Conservation (phyloP, 2,113 vertebrate genomes). For the Cyanoramphus novaezelandiae region DNA sequence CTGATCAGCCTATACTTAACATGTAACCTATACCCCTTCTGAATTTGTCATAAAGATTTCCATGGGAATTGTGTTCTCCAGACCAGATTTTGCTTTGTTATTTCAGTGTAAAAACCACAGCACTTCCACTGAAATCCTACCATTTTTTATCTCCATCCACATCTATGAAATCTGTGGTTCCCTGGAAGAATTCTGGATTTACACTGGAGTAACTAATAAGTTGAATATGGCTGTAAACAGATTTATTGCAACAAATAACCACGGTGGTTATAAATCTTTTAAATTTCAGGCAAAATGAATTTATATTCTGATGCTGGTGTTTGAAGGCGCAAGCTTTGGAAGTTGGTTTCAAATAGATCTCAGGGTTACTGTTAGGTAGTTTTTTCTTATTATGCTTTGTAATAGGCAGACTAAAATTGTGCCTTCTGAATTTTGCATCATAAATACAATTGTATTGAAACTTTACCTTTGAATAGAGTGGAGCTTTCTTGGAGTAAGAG, state of each 20-base stretch:
- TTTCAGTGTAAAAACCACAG: conserved; percentile 15
- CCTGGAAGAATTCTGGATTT: not conserved
- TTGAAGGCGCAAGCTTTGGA: not conserved
- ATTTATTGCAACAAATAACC: not conserved
- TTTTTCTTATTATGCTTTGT: not conserved
- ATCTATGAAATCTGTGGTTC: not conserved
- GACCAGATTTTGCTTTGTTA: not conserved
- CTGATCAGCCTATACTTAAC: not conserved
- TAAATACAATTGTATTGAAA: not conserved
- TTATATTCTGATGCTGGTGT: not conserved
- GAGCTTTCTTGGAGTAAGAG: not conserved
- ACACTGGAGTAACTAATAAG: not conserved
- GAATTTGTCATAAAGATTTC: conserved; percentile 28
- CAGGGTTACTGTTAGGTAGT: not conserved
- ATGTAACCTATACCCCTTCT: conserved; percentile 17
- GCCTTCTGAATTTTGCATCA: not conserved
- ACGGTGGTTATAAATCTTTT: not conserved
- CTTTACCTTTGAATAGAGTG: not conserved
- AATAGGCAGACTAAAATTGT: not conserved
- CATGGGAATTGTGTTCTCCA: not conserved
- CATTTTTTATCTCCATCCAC: not conserved
- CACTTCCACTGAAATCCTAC: not conserved
- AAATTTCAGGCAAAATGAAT: not conserved
- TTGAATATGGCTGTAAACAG: not conserved
- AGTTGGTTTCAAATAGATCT: not conserved